Base-by-base conservation (phyloP, 2,113 vertebrate genomes). In the Mirza zaza region DNA sequence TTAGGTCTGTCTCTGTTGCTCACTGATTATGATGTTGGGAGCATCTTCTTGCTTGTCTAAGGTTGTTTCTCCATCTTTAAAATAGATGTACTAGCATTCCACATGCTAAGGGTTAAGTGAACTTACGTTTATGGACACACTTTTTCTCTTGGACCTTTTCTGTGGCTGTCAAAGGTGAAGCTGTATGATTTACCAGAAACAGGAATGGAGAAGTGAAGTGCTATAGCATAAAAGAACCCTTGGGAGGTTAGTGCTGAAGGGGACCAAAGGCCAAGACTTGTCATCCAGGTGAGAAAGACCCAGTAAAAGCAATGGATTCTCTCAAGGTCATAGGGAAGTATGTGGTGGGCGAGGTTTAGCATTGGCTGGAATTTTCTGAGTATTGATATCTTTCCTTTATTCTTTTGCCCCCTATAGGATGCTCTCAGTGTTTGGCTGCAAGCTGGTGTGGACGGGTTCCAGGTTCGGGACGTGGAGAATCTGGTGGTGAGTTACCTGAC, bases 381-480 rank as follows among this genome's bases (percentile, higher is more conserved):
- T 42, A 6, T 63, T 79, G 42, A 84, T 89, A 8, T 13, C 23
- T 76, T 70, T 86, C 17, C 11, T 82, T 9, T 79, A 4, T 80
- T 73, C 23, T 63, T 70, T 27, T 70, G 7, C 13, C 2, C 11
- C 9, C 2, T 18, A 0, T 29, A 98, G 98, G 91, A 92, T 4
- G 98, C 98, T 2, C 89, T 98, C 96, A 76, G 6, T 1, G 98
- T 98, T 97, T 99, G 99, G 99, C 92, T 99, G 79, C 20, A 97
- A 2, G 39, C 94, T n/a, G 98, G 98, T 1, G 92, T 99, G 18
- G 98, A 99, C 3, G 99, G 99, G 34, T 98, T 99, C 97, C 98
- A 99, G 96, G 4, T 99, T 7, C 92, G 95, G 2, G 88, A 97
- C 0, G 59, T 99, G 14, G 34, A 1, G 6, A 0, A 57, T 0